These are phyloP conservation scores for Hypanus sabinus DNA, from an alignment of 2,113 vertebrate species.

Conservation along the genomic window DNA sequence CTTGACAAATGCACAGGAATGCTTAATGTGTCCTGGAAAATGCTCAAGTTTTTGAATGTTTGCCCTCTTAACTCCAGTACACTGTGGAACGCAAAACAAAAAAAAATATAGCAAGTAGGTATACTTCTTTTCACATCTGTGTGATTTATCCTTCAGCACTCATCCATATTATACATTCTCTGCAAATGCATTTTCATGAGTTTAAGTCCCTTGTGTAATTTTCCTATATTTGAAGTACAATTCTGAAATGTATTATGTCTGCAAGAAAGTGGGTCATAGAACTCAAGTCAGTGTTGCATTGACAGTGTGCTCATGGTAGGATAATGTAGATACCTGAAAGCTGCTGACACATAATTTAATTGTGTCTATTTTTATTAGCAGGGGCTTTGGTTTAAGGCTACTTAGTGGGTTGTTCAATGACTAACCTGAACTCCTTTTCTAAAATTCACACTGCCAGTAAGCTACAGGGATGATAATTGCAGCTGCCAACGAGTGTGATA, in stretches of 20 bases:
- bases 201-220: conserved; percentile 15
- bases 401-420: not conserved
- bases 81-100: not conserved
- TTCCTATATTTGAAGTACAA: conserved; percentile 5
- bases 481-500: not conserved
- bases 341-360: conserved; percentile 27
- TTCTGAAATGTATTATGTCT: conserved; percentile 2
- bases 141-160: not conserved
- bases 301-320: conserved; percentile 11
- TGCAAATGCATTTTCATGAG: conserved; percentile 14
- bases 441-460: not conserved
- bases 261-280: conserved; percentile 20
- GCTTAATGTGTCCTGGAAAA: not conserved
- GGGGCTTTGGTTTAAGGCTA: not conserved
- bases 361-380: conserved; percentile 30
- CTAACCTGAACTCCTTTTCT: not conserved
- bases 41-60: not conserved
- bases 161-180: not conserved
- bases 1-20: not conserved
- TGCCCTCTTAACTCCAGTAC: not conserved
- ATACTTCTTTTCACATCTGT: not conserved
- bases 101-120: not conserved
- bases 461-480: conserved; percentile 28
- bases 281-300: not conserved
- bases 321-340: conserved; percentile 16